Base-by-base conservation (phyloP, 2,888 invertebrate genomes). In the Orthosia gracilis region DNA sequence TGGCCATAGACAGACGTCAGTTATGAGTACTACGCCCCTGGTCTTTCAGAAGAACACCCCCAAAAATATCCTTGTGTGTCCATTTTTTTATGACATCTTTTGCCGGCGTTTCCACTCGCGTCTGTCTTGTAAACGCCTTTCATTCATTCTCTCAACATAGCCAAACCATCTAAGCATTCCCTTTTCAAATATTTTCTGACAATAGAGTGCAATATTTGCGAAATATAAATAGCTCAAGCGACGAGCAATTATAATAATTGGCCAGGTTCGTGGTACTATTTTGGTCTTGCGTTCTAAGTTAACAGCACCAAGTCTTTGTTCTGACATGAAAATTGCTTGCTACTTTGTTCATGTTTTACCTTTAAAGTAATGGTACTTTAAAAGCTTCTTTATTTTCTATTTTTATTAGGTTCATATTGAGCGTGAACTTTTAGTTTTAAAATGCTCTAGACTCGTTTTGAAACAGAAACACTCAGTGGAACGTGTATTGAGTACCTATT, bases 231-330 rank as follows among this genome's bases (percentile, higher is more conserved):
- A 70, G 49, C 45, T 18, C 40, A 57, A 55, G 17, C 45, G 55
- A 13, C 3, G 17, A 21, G 58, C 68, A 71, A 80, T 84, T 84
- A 83, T 63, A 52, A 62, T 84, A 84, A 83, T 84, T 73, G 69
- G 68, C 61, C 13, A 50, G 50, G 45, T 61, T 66, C 69, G 26
- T 21, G 45, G 13, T 54, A 54, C n/a, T 26, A 47, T 55, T 55
- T 21, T 47, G 26, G 55, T 45, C 40, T 64, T 49, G 47, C 13
- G 45, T n/a, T 74, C 26, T 45, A 82, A 68, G 31, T 54, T 50
- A 63, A 63, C 59, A 64, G 78, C 49, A 4, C 17, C 47, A 12
- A 47, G 65, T 71, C 83, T 79, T 81, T 71, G 71, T 83, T 55
- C 80, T 47, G 31, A 0, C 75, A 61, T 31, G 64, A 52, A 83